These are phyloP conservation scores for Notarius quadriscutis DNA, from an alignment of 2,113 vertebrate species.

Conservation along the genomic window DNA sequence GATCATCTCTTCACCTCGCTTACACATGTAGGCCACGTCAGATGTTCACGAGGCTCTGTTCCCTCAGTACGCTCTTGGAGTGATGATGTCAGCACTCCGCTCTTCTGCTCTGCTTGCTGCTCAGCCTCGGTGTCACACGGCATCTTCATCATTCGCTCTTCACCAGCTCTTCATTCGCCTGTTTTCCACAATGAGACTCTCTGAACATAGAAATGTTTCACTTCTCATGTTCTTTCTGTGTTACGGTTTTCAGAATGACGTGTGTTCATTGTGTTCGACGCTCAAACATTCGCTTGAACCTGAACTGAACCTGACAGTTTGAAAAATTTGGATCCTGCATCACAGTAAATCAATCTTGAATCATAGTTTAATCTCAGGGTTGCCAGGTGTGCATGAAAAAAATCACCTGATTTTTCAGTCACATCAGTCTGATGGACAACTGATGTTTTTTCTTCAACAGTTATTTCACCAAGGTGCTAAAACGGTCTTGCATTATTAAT, in stretches of 20 bases:
- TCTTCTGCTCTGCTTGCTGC: slow-evolving; percentile 57
- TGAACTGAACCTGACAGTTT: background rate
- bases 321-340: background rate
- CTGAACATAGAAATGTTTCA: background rate
- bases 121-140: slow-evolving; percentile 51
- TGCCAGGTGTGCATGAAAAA: background rate
- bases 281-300: background rate
- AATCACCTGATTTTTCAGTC: background rate
- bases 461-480: background rate
- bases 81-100: slow-evolving; percentile 44
- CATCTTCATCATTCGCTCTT: slow-evolving; percentile 53
- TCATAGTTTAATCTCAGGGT: background rate
- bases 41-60: slow-evolving; percentile 67
- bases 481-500: background rate
- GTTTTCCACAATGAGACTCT: slow-evolving; percentile 26
- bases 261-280: background rate
- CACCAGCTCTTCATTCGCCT: slow-evolving; percentile 41
- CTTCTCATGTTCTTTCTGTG: background rate
- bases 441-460: background rate
- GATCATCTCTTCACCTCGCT: slow-evolving; percentile 20
- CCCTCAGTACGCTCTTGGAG: slow-evolving; percentile 52
- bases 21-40: slow-evolving; percentile 49
- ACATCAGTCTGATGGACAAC: background rate
- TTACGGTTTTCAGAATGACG: background rate
- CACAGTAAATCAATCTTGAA: background rate